Percentiles rank a stretch among this genome's conserved stretches.
phyloP scores from a whole-genome alignment of 2,888 invertebrate genomes.

The Eupithecia vulgata region DNA sequence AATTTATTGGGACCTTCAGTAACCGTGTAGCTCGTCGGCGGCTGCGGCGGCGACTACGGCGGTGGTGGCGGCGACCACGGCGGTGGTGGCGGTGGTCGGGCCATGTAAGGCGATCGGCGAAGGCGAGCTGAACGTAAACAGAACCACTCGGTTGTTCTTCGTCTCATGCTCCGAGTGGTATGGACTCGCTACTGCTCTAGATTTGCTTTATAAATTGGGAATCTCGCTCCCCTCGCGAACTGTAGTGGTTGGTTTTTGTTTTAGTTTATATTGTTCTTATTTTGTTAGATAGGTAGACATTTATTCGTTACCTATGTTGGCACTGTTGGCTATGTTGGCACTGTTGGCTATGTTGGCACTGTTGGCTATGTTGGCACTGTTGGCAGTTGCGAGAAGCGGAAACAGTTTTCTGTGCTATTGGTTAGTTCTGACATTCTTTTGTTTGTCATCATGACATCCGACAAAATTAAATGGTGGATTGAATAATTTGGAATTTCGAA shows the following conservation, averaged over 20 bases:
- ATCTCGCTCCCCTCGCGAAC: background rate
- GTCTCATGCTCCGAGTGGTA: background rate
- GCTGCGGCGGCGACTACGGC: no score
- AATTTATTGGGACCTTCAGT: background rate
- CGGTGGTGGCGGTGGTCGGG: background rate
- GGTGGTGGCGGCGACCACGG: no score
- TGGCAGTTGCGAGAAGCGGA: background rate
- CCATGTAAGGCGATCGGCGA: background rate
- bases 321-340: no score
- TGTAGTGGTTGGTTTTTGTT: background rate
- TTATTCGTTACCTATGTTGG: no score
- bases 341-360: no score
- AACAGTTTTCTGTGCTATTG: background rate
- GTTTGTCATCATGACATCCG: background rate
- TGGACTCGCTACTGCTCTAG: background rate
- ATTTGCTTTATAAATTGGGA: constrained; percentile 3
- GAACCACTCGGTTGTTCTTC: constrained; percentile 17
- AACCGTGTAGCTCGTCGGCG: background rate
- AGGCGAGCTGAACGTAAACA: constrained; percentile 5
- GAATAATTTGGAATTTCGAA: background rate
- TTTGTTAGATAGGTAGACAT: background rate
- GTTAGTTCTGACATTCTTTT: background rate
- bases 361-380: no score
- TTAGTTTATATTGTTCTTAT: background rate
- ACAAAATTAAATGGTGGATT: background rate